A percentile compares a stretch with the other conserved stretches of the same genome.
Conservation (phyloP, 1,140 invertebrate genomes). For the Mylabris phalerata region DNA sequence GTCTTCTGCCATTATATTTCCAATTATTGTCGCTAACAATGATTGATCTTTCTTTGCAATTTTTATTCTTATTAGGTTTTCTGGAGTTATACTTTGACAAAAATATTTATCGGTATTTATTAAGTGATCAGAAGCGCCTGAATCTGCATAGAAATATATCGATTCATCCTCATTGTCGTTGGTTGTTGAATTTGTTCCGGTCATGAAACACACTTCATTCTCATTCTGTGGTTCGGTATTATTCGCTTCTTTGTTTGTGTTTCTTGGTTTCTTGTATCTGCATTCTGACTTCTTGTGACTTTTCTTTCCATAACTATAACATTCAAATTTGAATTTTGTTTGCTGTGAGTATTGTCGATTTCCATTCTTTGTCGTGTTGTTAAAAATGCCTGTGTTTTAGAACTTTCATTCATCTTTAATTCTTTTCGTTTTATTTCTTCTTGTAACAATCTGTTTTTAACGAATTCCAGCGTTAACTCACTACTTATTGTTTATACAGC, state of each 20-base stretch:
- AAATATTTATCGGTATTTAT: background rate
- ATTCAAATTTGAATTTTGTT: conserved; percentile 1
- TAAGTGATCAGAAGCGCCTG: background rate
- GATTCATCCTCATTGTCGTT: background rate
- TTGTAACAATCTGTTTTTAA: background rate
- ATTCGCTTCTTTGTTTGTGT: background rate
- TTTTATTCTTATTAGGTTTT: background rate
- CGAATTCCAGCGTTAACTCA: conserved; percentile 25
- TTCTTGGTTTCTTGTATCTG: background rate
- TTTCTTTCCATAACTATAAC: background rate
- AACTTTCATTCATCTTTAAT: too few species aligned
- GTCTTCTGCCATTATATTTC: conserved; percentile 21
- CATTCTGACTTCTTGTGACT: conserved; percentile 3
- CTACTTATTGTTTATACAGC: conserved; percentile 41
- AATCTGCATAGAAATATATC: background rate
- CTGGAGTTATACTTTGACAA: background rate
- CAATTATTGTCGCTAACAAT: conserved; percentile 18
- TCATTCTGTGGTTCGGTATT: background rate
- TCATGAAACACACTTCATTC: background rate
- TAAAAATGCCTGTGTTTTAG: too few species aligned
- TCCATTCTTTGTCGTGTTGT: background rate
- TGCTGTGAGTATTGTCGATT: background rate
- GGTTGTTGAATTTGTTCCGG: background rate
- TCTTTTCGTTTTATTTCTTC: background rate
- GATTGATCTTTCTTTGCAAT: background rate